Evolutionary conservation across 2,888 invertebrate genomes (phyloP).

Genomic region (Linyphia triangularis): DNA sequence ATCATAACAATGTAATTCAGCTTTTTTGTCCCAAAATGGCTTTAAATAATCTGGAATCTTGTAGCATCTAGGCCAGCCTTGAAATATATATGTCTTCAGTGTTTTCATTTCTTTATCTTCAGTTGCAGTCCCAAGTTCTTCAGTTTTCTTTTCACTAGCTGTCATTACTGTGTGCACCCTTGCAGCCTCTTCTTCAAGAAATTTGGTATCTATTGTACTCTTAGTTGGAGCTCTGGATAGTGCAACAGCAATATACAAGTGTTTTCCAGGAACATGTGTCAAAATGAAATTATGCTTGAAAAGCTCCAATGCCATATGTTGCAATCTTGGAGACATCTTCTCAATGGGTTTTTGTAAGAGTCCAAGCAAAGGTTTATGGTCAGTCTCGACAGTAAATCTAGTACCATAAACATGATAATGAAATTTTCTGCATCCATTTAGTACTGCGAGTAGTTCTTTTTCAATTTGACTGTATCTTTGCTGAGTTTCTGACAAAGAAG

Average conservation of each 20-base stretch:
- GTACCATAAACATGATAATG: conserved; percentile 32
- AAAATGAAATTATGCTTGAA: conserved; percentile 1
- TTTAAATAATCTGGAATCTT: neutral
- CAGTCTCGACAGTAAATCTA: conserved; percentile 22
- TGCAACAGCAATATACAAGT: conserved; percentile 8
- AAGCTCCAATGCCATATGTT: conserved; percentile 7
- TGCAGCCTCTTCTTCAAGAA: neutral
- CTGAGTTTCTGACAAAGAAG: conserved; percentile 39
- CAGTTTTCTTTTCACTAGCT: neutral
- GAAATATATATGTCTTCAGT: neutral
- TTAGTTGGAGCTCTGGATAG: neutral
- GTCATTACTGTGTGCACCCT: neutral
- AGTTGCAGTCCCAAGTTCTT: neutral
- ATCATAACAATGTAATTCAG: neutral
- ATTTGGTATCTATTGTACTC: neutral
- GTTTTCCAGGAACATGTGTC: conserved; percentile 9
- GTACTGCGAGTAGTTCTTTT: conserved; percentile 50
- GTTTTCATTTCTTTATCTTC: neutral
- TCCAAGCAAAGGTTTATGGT: conserved; percentile 42
- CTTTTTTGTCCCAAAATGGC: neutral
- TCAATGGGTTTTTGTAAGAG: conserved; percentile 16
- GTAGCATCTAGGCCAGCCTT: neutral
- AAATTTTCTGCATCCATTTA: conserved; percentile 20
- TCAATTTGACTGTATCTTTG: conserved; percentile 61
- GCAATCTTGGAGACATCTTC: conserved; percentile 15